Conservation (phyloP, 2,113 vertebrate genomes). For the Ibidorhyncha struthersii region DNA sequence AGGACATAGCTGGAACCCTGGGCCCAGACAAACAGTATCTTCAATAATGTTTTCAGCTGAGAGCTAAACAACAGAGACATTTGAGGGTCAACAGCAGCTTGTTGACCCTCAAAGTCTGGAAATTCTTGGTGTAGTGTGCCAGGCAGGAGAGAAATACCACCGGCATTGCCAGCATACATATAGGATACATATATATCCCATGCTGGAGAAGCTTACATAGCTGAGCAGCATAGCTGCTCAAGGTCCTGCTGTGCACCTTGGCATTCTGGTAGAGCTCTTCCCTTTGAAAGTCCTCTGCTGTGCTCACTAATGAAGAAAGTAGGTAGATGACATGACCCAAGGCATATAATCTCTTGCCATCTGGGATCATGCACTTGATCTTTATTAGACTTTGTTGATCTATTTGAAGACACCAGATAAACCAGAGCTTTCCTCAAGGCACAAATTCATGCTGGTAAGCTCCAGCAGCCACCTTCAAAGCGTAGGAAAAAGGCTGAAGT, state of each 20-base stretch:
- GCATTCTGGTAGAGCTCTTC: not conserved
- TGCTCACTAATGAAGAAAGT: not conserved
- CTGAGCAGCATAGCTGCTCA: not conserved
- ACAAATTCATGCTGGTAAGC: not conserved
- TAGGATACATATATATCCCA: not conserved
- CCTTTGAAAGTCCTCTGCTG: not conserved
- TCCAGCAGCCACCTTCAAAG: not conserved
- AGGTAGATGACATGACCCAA: not conserved
- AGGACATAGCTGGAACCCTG: not conserved
- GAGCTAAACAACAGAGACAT: not conserved
- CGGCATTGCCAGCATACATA: not conserved
- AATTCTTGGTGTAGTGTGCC: not conserved
- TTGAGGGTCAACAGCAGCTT: not conserved
- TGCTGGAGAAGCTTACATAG: not conserved
- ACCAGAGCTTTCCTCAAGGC: not conserved
- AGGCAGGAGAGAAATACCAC: not conserved
- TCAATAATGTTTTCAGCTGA: not conserved
- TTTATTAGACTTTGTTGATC: not conserved
- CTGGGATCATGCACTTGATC: not conserved
- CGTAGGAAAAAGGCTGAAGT: not conserved
- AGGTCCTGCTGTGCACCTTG: not conserved
- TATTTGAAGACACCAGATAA: not conserved
- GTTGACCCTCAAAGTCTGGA: not conserved
- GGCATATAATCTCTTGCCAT: not conserved
- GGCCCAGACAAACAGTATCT: not conserved